Evolutionary conservation across 2,888 invertebrate species (phyloP).

Genomic region (Onthophagus sagittarius): DNA sequence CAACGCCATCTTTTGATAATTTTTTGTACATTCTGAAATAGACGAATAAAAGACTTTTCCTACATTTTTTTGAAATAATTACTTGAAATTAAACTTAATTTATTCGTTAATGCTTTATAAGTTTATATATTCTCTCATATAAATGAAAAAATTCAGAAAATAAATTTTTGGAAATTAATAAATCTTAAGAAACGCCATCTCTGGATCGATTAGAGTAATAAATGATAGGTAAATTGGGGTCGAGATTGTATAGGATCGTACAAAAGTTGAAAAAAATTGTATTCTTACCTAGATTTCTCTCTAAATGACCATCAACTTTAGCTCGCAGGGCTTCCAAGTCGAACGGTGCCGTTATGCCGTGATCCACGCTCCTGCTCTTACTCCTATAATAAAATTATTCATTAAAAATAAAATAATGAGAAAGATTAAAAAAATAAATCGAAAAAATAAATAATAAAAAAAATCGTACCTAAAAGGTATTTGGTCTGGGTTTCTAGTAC

Average conservation of each 20-base stretch:
- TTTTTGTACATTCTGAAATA: too few species aligned
- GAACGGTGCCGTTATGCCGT: conserved; percentile 81
- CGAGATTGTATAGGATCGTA: neutral
- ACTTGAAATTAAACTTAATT: too few species aligned
- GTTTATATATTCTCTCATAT: too few species aligned
- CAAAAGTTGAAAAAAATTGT: neutral
- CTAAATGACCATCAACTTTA: conserved; percentile 84
- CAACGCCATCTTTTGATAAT: neutral
- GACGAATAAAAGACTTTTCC: too few species aligned
- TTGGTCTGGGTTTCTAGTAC: conserved; percentile 40
- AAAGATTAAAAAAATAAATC: conserved; percentile 15
- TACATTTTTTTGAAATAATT: too few species aligned
- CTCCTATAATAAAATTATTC: conserved; percentile 61
- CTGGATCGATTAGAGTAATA: neutral
- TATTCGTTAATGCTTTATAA: too few species aligned
- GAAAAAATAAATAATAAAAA: conserved; percentile 22
- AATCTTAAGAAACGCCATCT: neutral
- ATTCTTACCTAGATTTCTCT: conserved; percentile 56
- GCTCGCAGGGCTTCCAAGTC: conserved; percentile 80
- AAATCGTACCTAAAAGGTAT: conserved; percentile 40
- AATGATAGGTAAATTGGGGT: neutral
- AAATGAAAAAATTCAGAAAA: too few species aligned
- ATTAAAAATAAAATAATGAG: neutral
- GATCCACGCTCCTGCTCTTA: conserved; percentile 87
- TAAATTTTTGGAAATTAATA: neutral